These are phyloP conservation scores for Diarsia brunnea DNA, from an alignment of 2,888 invertebrate species.

Conservation along the genomic window DNA sequence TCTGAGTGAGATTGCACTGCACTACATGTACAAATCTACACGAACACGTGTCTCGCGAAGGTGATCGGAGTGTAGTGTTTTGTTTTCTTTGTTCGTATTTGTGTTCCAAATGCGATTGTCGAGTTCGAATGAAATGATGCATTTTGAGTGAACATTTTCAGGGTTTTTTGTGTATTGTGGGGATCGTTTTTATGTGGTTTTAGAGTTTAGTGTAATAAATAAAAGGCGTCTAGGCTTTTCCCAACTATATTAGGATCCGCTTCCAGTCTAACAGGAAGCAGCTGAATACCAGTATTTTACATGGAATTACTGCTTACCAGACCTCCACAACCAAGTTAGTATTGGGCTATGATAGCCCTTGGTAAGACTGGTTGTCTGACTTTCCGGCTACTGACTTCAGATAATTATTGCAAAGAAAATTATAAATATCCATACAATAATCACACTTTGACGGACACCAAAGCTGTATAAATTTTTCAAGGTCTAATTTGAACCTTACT, in stretches of 20 bases:
- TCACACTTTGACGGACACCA: no score
- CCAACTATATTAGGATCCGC: no score
- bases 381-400: no score
- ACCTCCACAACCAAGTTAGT: no score
- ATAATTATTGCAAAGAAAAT: background rate
- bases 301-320: no score
- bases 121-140: conserved; percentile 1
- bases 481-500: background rate
- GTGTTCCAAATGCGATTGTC: background rate
- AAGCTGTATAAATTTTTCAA: no score
- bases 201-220: background rate
- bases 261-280: no score
- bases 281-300: no score
- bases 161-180: background rate
- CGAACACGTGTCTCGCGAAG: conserved; percentile 18
- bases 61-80: conserved; percentile 15
- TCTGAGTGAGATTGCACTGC: conserved; percentile 36
- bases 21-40: background rate
- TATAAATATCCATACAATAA: no score
- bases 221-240: background rate
- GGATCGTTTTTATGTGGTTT: background rate
- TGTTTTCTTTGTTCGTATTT: conserved; percentile 25
- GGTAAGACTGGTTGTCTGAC: no score
- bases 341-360: no score
- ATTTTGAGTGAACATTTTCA: conserved; percentile 8